phyloP scores from a whole-genome alignment of 2,113 vertebrate genomes.

The Lasiurus borealis region DNA sequence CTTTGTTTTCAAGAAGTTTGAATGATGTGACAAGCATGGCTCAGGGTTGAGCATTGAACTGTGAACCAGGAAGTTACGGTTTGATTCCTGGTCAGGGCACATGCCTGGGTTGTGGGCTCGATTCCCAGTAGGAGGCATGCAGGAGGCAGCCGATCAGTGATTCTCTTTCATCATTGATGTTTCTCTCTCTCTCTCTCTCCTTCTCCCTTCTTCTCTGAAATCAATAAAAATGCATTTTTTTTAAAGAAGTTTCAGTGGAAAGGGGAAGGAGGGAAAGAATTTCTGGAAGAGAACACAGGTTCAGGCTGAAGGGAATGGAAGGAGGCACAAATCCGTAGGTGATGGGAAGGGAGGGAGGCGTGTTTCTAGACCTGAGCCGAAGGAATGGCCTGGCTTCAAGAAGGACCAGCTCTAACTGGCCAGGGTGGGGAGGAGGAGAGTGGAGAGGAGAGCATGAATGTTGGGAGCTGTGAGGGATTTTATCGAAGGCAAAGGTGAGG shows the following conservation, averaged over 20 bases:
- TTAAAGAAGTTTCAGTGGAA: neutral
- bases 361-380: neutral
- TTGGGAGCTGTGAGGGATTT: neutral
- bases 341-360: too few relatives aligned
- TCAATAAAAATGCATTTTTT: too few relatives aligned
- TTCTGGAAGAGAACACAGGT: neutral
- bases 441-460: neutral
- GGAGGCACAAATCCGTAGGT: neutral
- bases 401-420: neutral
- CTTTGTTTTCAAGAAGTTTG: neutral
- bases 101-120: too few relatives aligned
- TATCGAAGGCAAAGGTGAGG: neutral
- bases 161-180: too few relatives aligned
- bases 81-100: too few relatives aligned
- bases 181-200: too few relatives aligned
- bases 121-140: too few relatives aligned
- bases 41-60: too few relatives aligned
- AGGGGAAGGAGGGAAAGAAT: neutral
- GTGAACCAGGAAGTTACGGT: too few relatives aligned
- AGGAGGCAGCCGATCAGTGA: too few relatives aligned
- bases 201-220: too few relatives aligned
- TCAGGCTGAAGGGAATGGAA: neutral
- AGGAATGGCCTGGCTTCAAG: neutral
- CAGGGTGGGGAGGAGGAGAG: too few relatives aligned
- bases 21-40: neutral